A percentile compares a stretch with the other conserved stretches of the same genome.
Conservation (phyloP, 2,888 invertebrate genomes). For the Drosophila antonietae region DNA sequence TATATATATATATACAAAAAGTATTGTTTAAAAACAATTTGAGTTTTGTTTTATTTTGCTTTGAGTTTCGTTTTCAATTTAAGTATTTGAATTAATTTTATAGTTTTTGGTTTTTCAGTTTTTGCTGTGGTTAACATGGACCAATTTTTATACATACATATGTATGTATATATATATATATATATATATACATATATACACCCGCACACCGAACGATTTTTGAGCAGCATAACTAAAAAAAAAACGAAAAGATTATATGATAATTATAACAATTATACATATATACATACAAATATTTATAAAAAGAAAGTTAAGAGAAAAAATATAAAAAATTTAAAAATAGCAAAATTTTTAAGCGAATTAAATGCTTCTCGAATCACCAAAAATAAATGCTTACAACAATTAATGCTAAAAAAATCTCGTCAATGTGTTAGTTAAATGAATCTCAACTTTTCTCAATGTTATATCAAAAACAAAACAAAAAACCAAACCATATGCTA, state of each 20-base stretch:
- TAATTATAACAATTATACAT: conserved; percentile 39
- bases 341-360: conserved; percentile 74
- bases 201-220: conserved; percentile 68
- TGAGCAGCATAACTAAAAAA: conserved; percentile 37
- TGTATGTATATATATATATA: conserved; percentile 49
- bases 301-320: conserved; percentile 11
- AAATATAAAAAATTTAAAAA: conserved; percentile 39
- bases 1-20: conserved; percentile 46
- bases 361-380: conserved; percentile 55
- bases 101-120: conserved; percentile 33
- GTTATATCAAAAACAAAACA: conserved; percentile 55
- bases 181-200: conserved; percentile 57
- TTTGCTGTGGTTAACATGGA: conserved; percentile 79
- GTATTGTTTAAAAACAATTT: conserved; percentile 65
- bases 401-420: conserved; percentile 60
- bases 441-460: conserved; percentile 80
- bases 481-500: conserved; percentile 46
- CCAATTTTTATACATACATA: conserved; percentile 78
- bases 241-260: conserved; percentile 22
- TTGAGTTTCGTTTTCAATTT: conserved; percentile 5
- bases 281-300: conserved; percentile 35
- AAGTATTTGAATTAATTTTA: background rate
- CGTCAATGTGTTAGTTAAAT: conserved; percentile 81
- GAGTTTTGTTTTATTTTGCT: conserved; percentile 42
- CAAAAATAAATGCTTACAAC: conserved; percentile 48